Percentiles rank a stretch among this genome's conserved stretches.
Evolutionary conservation across 2,888 invertebrate genomes (phyloP).

Genomic region (Andricus quercusramuli): DNA sequence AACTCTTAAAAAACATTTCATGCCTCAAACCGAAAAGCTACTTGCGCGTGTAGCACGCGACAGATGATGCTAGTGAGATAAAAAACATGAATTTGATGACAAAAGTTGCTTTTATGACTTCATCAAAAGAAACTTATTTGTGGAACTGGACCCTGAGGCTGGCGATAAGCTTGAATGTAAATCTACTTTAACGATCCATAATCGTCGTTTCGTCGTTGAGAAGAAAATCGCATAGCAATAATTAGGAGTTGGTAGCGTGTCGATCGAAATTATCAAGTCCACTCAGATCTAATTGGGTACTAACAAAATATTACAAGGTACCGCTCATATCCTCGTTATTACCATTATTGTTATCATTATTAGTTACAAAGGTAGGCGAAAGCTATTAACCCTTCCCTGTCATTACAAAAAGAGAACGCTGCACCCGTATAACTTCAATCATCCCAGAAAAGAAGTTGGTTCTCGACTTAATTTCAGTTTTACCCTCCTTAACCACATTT

Average conservation of each 20-base stretch:
- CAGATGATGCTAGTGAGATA: too few species aligned
- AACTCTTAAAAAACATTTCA: too few species aligned
- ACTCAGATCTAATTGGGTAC: conserved; percentile 53
- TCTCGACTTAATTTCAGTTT: conserved; percentile 14
- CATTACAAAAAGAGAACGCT: conserved; percentile 26
- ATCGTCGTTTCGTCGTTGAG: conserved; percentile 50
- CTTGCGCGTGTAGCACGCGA: too few species aligned
- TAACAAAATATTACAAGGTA: conserved; percentile 58
- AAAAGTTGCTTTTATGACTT: conserved; percentile 51
- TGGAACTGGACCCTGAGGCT: conserved; percentile 42
- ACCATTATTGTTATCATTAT: conserved; percentile 51
- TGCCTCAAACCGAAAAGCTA: too few species aligned
- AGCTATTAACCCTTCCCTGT: conserved; percentile 33
- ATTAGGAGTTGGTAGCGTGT: conserved; percentile 53
- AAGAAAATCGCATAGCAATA: conserved; percentile 47
- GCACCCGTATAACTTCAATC: conserved; percentile 30
- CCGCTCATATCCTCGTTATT: conserved; percentile 48
- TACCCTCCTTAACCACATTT: conserved; percentile 6
- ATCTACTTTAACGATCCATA: conserved; percentile 51
- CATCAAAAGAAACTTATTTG: conserved; percentile 45
- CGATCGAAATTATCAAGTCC: conserved; percentile 54
- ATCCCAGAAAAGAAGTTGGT: conserved; percentile 2
- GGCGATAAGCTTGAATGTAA: conserved; percentile 50
- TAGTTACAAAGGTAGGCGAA: conserved; percentile 50
- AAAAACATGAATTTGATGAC: too few species aligned